These are phyloP conservation scores for Ctena decussata DNA, from an alignment of 2,888 invertebrate species.

Conservation along the genomic window DNA sequence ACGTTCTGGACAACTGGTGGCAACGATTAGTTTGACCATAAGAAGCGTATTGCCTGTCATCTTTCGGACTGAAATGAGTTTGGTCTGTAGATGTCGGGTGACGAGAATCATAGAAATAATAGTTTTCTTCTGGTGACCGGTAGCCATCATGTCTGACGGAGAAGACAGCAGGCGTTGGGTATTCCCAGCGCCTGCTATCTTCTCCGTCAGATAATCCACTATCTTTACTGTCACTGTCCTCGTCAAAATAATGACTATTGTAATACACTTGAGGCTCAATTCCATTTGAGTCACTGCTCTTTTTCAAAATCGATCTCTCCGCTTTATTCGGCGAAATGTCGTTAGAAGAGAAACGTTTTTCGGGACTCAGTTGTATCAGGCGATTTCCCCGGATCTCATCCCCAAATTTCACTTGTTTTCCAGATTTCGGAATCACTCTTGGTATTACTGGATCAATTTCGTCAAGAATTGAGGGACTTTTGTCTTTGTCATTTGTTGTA, in stretches of 20 bases:
- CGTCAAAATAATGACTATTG: not conserved
- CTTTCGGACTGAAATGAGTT: no score
- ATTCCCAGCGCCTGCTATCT: not conserved
- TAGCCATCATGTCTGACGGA: no score
- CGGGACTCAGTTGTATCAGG: not conserved
- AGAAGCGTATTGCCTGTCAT: no score
- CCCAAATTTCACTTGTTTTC: not conserved
- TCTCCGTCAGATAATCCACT: not conserved
- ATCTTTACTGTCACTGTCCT: not conserved
- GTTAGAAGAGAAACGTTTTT: not conserved
- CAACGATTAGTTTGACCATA: no score
- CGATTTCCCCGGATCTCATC: not conserved
- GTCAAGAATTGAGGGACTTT: not conserved
- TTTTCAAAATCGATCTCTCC: not conserved
- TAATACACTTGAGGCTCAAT: not conserved
- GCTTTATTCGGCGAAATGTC: not conserved
- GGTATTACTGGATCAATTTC: not conserved
- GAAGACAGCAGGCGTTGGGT: no score
- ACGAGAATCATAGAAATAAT: no score
- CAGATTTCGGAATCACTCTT: not conserved
- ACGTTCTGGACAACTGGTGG: no score
- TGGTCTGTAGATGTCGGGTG: no score
- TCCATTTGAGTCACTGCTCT: not conserved
- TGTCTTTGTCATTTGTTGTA: not conserved
- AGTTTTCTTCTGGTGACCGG: no score